These are phyloP conservation scores for Capromys pilorides DNA, from an alignment of 2,797 vertebrate genomes.

Conservation along the genomic window DNA sequence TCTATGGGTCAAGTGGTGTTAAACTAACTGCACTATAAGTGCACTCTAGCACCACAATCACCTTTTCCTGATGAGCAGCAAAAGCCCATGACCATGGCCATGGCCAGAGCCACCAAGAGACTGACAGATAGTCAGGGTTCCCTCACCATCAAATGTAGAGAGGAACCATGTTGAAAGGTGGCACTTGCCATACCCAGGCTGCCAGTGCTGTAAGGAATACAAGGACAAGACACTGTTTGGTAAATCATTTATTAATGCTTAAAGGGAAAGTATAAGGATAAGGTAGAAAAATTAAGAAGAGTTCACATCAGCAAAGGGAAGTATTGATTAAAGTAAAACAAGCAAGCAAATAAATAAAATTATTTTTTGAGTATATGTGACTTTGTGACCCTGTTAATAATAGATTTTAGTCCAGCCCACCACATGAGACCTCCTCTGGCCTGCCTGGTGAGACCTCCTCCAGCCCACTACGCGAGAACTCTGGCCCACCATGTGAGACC, in stretches of 20 bases:
- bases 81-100: neutral
- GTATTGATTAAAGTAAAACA: conserved; percentile 25
- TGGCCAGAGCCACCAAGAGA: neutral
- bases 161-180: neutral
- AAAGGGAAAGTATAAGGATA: neutral
- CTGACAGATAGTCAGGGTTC: neutral
- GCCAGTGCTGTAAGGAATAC: neutral
- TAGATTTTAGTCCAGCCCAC: too few relatives aligned
- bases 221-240: neutral
- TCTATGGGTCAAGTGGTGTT: neutral
- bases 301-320: neutral
- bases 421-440: too few relatives aligned
- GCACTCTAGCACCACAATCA: neutral
- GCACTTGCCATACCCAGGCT: neutral
- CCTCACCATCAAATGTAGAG: neutral
- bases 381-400: neutral
- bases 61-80: neutral
- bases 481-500: too few relatives aligned
- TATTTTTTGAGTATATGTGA: neutral
- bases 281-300: neutral
- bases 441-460: too few relatives aligned
- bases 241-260: conserved; percentile 9
- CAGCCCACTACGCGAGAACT: too few relatives aligned
- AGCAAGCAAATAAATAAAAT: neutral
- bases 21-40: neutral